A percentile compares a stretch with the other conserved stretches of the same genome.
Conservation (phyloP, 2,888 invertebrate genomes). For the Andrena camellia region DNA sequence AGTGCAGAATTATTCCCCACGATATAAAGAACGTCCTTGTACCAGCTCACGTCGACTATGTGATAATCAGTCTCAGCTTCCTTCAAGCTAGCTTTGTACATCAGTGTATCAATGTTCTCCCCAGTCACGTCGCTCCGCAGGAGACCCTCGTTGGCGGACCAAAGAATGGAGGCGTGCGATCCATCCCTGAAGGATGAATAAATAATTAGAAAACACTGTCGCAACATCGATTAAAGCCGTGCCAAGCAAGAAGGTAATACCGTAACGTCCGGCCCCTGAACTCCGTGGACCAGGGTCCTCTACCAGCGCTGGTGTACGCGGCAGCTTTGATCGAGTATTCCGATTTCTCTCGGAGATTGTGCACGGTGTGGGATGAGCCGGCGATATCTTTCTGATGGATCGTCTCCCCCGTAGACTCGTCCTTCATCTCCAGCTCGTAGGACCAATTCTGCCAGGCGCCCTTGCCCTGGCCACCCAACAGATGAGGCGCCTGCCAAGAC, state of each 20-base stretch:
- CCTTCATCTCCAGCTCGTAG: conserved; percentile 90
- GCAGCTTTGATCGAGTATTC: conserved; percentile 92
- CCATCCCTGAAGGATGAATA: conserved; percentile 83
- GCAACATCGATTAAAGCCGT: conserved; percentile 1
- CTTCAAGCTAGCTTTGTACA: conserved; percentile 88
- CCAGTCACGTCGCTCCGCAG: conserved; percentile 94
- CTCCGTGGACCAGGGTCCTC: conserved; percentile 92
- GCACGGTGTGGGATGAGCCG: conserved; percentile 88
- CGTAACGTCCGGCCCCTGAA: conserved; percentile 91
- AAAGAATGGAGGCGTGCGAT: conserved; percentile 88
- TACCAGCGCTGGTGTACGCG: conserved; percentile 91
- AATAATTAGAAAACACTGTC: not conserved
- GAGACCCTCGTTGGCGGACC: conserved; percentile 92
- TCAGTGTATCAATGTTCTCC: conserved; percentile 90
- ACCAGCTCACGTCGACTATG: conserved; percentile 92
- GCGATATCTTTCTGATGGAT: conserved; percentile 86
- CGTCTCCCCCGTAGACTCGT: conserved; percentile 85
- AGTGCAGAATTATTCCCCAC: conserved; percentile 91
- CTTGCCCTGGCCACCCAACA: conserved; percentile 89
- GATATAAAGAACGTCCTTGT: conserved; percentile 90
- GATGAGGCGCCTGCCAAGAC: conserved; percentile 93
- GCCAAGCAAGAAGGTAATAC: conserved; percentile 62
- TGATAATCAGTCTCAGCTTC: conserved; percentile 85
- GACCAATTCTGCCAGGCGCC: conserved; percentile 91
- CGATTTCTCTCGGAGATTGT: conserved; percentile 90